Conservation (phyloP, 2,797 vertebrate species). For the Cyprinella venusta region DNA sequence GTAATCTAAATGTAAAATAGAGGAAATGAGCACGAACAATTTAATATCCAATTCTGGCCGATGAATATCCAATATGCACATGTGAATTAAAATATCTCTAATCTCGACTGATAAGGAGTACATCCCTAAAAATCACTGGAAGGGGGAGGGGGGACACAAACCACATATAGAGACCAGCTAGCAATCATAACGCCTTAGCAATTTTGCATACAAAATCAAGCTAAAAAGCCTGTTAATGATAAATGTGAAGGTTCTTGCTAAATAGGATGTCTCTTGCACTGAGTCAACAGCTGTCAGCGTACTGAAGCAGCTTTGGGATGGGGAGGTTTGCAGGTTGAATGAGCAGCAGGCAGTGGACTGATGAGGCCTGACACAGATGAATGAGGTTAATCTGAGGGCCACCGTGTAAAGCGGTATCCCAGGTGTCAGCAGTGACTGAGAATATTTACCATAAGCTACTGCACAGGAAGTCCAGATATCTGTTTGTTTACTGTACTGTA, state of each 20-base stretch:
- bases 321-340: conserved; percentile 56
- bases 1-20: not conserved
- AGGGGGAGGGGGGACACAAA: not conserved
- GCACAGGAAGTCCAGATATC: conserved; percentile 21
- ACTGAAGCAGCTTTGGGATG: conserved; percentile 44
- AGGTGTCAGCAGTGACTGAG: conserved; percentile 30
- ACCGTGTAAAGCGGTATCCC: conserved; percentile 46
- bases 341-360: conserved; percentile 60
- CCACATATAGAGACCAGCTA: not conserved
- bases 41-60: not conserved
- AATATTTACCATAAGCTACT: conserved; percentile 19
- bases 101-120: not conserved
- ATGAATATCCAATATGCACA: not conserved
- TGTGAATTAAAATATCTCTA: not conserved
- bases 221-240: conserved; percentile 29
- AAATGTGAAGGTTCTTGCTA: conserved; percentile 31
- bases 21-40: conserved; percentile 7
- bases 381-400: conserved; percentile 61
- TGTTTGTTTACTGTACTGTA: conserved; percentile 5
- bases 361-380: conserved; percentile 60
- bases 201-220: not conserved
- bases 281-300: conserved; percentile 53
- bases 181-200: not conserved
- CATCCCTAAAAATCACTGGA: not conserved
- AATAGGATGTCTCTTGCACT: conserved; percentile 36